Base-by-base conservation (phyloP, 2,113 vertebrate genomes). In the Osmerus mordax region DNA sequence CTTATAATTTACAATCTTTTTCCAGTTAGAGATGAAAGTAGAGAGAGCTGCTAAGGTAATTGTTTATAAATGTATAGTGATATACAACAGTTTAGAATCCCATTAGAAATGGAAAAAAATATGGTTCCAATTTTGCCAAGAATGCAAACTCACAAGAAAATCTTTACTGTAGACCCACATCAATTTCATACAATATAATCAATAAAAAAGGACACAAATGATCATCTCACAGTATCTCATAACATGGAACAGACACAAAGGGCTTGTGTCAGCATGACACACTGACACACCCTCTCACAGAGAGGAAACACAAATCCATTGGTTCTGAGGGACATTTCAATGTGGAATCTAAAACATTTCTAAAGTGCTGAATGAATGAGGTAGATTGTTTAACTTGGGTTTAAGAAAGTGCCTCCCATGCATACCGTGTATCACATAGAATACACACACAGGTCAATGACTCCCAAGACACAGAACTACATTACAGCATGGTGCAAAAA, bases 181-280 rank as follows among this genome's bases (percentile, higher is more conserved):
- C 66, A 69, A 70, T 64, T 53, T 75, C 15, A 75, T 73, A 79
- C 67, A 71, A 53, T 65, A 29, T 78, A 51, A 25, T 47, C 41
- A 9, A 9, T 64, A 64, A 16, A 16, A 62, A 25, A 62, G 62
- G 15, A 19, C 62, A 41, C 28, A 72, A 85, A 73, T 75, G 78
- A 67, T 73, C 14, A 41, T 74, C 69, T 66, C 58, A 14, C 28
- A 66, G 15, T n/a, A 25, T 13, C 18, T 16, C 7, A 60, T 60
- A 2, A 80, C 70, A 19, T 41, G 28, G 16, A 71, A 28, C 63
- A 14, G 72, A 73, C 65, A 76, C 53, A 36, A 79, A 77, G 77
- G 69, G 21, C 75, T 80, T 81, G 80, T 87, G 85, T 87, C 88
- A 87, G n/a, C 83, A 72, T 86, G 88, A 90, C 86, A 90, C 69